Evolutionary conservation across 2,113 vertebrate genomes (phyloP), one percentile per base, ranked within the genome.

Genomic region (Oncorhynchus clarkii): DNA sequence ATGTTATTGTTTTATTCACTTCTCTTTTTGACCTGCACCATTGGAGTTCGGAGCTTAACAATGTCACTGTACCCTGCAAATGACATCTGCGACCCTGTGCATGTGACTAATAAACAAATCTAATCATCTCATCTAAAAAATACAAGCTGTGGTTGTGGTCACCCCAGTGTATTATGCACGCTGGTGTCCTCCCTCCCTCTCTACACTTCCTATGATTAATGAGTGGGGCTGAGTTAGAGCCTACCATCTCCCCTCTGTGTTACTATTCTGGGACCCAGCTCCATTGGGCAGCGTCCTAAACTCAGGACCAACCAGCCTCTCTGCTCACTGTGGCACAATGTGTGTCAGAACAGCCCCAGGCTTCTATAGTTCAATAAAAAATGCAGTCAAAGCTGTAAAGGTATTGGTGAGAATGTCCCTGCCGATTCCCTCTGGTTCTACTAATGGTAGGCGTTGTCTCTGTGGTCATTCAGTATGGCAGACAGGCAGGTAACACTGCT

Each of bases 191-290:
- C 88, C 81, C 86, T 85, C 82, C 84, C 87, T 78, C 87, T 78
- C 82, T 88, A 34, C 34, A 85, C 85, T 11, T 26, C 12, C 11
- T 88, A 87, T 92, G 90, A 92, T 92, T 90, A 91, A 92, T 90
- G 87, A 70, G 83, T 89, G 6, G 1, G 34, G 34, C 34, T 34
- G 34, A 34, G 34, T 34, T 91, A 81, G 82, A 88, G 84, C 89
- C 88, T 86, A 86, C 89, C 91, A 88, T 74, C 80, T 75, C 85
- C 87, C 83, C 85, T 82, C 75, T 87, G 86, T 87, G 34, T 34
- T 90, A 79, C 90, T 91, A 91, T 89, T 90, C 86, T 88, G 80
- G 85, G 88, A 84, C 81, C 84, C 84, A 73, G 31, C 34, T 14
- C 9, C 67, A 45, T 3, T n/a, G 8, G 67, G 67, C 39, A n/a